Evolutionary conservation across 2,888 invertebrate genomes (phyloP).

Genomic region (Acleris sparsana): DNA sequence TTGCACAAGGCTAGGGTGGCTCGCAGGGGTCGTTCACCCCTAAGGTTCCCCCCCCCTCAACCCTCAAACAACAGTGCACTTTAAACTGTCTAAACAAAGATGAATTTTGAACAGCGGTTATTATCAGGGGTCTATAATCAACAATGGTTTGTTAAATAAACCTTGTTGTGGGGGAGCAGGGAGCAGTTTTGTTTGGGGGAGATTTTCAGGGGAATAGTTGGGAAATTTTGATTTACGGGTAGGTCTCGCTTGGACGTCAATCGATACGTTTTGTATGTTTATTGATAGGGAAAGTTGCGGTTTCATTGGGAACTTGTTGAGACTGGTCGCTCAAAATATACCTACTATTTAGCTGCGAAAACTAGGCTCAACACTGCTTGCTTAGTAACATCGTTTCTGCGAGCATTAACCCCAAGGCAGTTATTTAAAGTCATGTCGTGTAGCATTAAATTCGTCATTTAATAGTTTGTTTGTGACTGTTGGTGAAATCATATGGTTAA

Average conservation of each 20-base stretch:
- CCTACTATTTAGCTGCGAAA: too few relatives aligned
- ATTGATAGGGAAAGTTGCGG: background rate
- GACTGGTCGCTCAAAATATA: too few relatives aligned
- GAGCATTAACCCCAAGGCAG: too few relatives aligned
- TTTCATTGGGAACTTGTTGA: too few relatives aligned
- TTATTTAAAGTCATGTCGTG: too few relatives aligned
- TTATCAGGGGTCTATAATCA: conserved; percentile 35
- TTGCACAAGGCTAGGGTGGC: conserved; percentile 53
- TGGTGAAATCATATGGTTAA: too few relatives aligned
- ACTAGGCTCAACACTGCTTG: too few relatives aligned
- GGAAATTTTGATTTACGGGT: conserved; percentile 46
- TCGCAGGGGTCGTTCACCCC: conserved; percentile 65
- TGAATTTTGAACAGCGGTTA: conserved; percentile 31
- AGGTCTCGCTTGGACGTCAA: conserved; percentile 35
- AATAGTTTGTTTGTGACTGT: too few relatives aligned
- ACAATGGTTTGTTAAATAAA: conserved; percentile 38
- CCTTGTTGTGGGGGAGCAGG: conserved; percentile 39
- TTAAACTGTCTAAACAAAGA: conserved; percentile 37
- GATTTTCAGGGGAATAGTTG: conserved; percentile 39
- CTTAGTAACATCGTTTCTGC: too few relatives aligned
- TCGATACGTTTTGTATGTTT: conserved; percentile 20
- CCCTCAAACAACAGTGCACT: conserved; percentile 37
- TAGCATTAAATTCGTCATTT: too few relatives aligned
- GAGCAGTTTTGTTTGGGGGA: conserved; percentile 41
- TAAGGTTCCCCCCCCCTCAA: conserved; percentile 24